Base-by-base conservation (phyloP, 2,888 invertebrate species). In the Pseudococcus viburni region DNA sequence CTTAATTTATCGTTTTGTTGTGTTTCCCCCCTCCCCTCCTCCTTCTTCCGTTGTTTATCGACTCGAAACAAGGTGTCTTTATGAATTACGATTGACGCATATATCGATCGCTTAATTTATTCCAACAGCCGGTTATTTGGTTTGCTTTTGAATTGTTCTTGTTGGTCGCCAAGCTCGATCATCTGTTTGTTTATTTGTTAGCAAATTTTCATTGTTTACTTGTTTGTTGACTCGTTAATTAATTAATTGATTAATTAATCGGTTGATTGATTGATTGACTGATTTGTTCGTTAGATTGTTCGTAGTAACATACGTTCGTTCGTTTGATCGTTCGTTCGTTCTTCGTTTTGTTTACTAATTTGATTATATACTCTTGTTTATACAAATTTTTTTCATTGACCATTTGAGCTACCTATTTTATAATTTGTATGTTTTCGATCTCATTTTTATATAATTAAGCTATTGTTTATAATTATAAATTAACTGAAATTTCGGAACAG, bases 371-470 rank as follows among this genome's bases (percentile, higher is more conserved):
- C 64, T 42, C 42, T 64, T 19, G 64, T 64, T 64, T 64, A 64
- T 51, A 51, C 15, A 15, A 51, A n/a, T 59, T 55, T 59, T n/a
- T n/a, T n/a, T n/a, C 17, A 68, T 68, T 26, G 68, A 68, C 68
- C 68, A 68, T 68, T 59, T 68, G 68, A 68, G 68, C 68, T 68
- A 68, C 22, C 26, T 68, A 68, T 68, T 68, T 68, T 68, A 26
- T 68, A 68, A 68, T 68, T 68, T 68, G 26, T 59, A 59, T 59
- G 11, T 26, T 68, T 68, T 68, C 68, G 68, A 68, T 68, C 68
- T 68, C 68, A 68, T 68, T 68, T 68, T 68, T 26, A 26, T 22
- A 68, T 42, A 42, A 42, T 26, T 26, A 68, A 68, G 68, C 26
- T 7, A 68, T 26, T 68, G 9, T 7, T 42, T 68, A 26, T 68